Evolutionary conservation across 1,140 invertebrate genomes (phyloP).

Genomic region (Drosophila jambulina): DNA sequence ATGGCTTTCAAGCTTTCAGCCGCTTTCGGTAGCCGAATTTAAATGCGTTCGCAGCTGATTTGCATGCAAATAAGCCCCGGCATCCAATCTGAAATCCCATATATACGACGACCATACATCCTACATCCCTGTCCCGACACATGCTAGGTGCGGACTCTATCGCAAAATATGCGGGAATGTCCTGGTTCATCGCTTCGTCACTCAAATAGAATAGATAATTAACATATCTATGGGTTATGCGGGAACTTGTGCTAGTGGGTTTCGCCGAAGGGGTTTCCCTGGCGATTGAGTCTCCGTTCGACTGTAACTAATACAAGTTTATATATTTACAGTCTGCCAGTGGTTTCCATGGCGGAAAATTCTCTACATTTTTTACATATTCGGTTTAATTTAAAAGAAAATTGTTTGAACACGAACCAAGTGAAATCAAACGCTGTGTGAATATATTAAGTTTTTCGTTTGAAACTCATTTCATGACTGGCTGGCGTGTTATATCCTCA

Average conservation of each 20-base stretch:
- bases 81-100: slow-evolving; percentile 6
- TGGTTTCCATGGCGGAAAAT: slow-evolving; percentile 6
- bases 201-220: slow-evolving; percentile 40
- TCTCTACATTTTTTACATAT: not conserved
- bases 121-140: not conserved
- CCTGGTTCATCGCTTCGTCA: slow-evolving; percentile 26
- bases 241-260: slow-evolving; percentile 11
- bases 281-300: slow-evolving; percentile 23
- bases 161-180: slow-evolving; percentile 35
- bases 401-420: slow-evolving; percentile 9
- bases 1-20: slow-evolving; percentile 10
- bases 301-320: slow-evolving; percentile 21
- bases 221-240: slow-evolving; percentile 38
- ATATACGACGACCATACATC: not conserved
- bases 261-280: slow-evolving; percentile 8
- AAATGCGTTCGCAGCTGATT: slow-evolving; percentile 64
- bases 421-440: not conserved
- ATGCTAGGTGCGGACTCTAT: slow-evolving; percentile 21
- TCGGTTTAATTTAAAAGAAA: slow-evolving; percentile 1
- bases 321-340: not conserved
- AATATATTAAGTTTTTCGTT: slow-evolving; percentile 9
- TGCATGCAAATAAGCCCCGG: slow-evolving; percentile 69
- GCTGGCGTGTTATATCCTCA: slow-evolving; percentile 1
- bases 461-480: slow-evolving; percentile 13
- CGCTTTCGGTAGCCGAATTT: slow-evolving; percentile 27